Evolutionary conservation across 1,140 invertebrate species (phyloP).

Genomic region (Charaxes varanes): DNA sequence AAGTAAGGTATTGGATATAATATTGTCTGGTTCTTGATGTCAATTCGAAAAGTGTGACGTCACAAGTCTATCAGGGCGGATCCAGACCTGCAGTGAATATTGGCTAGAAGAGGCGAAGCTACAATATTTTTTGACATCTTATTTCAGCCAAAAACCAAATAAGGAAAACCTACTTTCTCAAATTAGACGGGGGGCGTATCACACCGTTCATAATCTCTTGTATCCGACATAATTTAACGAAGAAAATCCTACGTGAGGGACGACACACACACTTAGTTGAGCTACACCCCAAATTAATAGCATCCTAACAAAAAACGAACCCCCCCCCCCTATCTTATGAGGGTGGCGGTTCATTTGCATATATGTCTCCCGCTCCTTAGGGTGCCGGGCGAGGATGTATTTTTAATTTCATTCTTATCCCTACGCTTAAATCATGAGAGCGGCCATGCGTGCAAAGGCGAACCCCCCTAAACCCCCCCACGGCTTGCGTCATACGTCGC

Average conservation of each 20-base stretch:
- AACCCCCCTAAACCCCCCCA: constrained; percentile 32
- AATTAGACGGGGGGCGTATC: constrained; percentile 27
- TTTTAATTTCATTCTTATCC: constrained; percentile 75
- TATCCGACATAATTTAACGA: constrained; percentile 62
- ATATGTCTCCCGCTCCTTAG: constrained; percentile 70
- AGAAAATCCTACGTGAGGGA: constrained; percentile 42
- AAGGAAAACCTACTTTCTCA: constrained; percentile 16
- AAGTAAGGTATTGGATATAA: too few relatives aligned
- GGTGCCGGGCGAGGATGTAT: constrained; percentile 69
- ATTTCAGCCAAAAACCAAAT: constrained; percentile 1
- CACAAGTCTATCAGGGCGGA: too few relatives aligned
- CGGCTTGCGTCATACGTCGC: constrained; percentile 71
- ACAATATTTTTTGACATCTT: too few relatives aligned
- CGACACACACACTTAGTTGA: constrained; percentile 53
- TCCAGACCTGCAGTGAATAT: too few relatives aligned
- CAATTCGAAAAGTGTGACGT: too few relatives aligned
- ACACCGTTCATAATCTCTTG: constrained; percentile 52
- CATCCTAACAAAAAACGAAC: constrained; percentile 69
- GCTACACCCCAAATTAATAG: constrained; percentile 73
- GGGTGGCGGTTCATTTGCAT: constrained; percentile 67
- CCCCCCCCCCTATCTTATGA: constrained; percentile 54
- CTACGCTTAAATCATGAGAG: constrained; percentile 72
- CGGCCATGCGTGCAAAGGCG: constrained; percentile 67
- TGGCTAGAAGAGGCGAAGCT: too few relatives aligned
- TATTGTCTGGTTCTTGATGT: too few relatives aligned